A percentile compares a stretch with the other conserved stretches of the same genome.
phyloP scores from a whole-genome alignment of 1,140 invertebrate species.

The Leptinotarsa texana region DNA sequence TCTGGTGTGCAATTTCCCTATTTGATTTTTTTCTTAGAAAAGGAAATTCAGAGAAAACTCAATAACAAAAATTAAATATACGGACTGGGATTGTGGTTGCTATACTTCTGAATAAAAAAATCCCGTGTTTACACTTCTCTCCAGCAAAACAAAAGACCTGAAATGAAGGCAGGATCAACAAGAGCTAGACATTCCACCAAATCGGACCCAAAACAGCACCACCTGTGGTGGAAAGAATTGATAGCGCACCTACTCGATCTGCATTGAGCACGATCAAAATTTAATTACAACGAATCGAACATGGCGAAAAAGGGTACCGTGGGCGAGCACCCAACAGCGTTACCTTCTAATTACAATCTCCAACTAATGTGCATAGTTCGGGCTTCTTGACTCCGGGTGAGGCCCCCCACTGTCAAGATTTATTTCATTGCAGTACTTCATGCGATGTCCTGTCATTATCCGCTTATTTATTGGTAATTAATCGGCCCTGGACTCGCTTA shows the following conservation, averaged over 20 bases:
- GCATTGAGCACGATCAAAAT: background rate
- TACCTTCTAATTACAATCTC: constrained; percentile 19
- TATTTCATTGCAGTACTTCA: constrained; percentile 20
- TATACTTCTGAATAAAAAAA: no score
- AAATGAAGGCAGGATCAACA: no score
- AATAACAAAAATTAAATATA: no score
- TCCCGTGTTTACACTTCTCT: no score
- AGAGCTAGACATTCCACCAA: background rate
- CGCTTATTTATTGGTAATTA: constrained; percentile 21
- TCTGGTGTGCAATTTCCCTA: no score
- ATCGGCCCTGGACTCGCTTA: constrained; percentile 16
- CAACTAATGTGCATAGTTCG: constrained; percentile 21
- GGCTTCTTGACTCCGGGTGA: background rate
- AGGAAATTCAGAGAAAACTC: no score
- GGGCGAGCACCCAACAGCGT: constrained; percentile 11
- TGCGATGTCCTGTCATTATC: constrained; percentile 21
- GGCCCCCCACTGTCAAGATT: constrained; percentile 21
- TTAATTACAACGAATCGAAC: background rate
- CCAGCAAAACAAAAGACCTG: no score
- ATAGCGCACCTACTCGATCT: background rate
- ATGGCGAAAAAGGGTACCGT: constrained; percentile 10
- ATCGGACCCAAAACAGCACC: background rate
- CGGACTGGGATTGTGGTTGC: no score
- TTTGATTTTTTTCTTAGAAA: no score
- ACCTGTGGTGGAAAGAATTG: background rate